Evolutionary conservation across 2,888 invertebrate genomes (phyloP).

Genomic region (Diarsia dahlii): DNA sequence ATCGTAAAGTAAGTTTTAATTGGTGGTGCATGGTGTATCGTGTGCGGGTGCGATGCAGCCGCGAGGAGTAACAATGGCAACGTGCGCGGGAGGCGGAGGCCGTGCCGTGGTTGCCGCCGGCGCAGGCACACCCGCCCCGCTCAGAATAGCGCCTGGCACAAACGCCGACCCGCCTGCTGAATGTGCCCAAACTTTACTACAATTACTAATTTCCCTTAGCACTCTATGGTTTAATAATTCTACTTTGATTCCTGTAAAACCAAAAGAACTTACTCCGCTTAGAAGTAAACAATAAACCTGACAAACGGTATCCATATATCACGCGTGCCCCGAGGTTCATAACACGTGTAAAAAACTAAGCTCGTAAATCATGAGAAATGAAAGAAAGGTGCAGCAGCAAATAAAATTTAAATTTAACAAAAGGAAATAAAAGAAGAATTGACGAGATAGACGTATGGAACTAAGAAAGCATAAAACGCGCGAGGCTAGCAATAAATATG

Average conservation of each 20-base stretch:
- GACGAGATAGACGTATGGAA: slow-evolving; percentile 68
- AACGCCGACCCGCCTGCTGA: slow-evolving; percentile 70
- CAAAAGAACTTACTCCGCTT: neutral
- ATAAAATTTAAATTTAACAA: slow-evolving; percentile 73
- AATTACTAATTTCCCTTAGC: slow-evolving; percentile 31
- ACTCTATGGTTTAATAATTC: neutral
- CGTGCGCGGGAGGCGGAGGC: slow-evolving; percentile 86
- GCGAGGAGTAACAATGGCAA: slow-evolving; percentile 81
- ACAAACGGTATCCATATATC: slow-evolving; percentile 34
- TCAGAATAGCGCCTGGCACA: slow-evolving; percentile 78
- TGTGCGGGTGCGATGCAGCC: slow-evolving; percentile 69
- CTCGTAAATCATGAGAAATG: slow-evolving; percentile 68
- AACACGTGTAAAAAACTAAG: slow-evolving; percentile 43
- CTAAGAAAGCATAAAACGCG: slow-evolving; percentile 78
- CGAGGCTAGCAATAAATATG: slow-evolving; percentile 79
- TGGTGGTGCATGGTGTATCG: slow-evolving; percentile 78
- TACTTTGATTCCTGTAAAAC: neutral
- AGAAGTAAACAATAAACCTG: slow-evolving; percentile 38
- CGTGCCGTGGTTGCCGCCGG: slow-evolving; percentile 83
- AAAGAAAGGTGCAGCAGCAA: slow-evolving; percentile 50
- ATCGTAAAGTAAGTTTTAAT: slow-evolving; percentile 85
- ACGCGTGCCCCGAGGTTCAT: slow-evolving; percentile 28
- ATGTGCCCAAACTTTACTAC: slow-evolving; percentile 67
- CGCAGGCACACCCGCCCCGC: slow-evolving; percentile 76
- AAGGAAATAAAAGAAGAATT: slow-evolving; percentile 73